These are phyloP conservation scores for Musca domestica DNA, from an alignment of 1,140 invertebrate genomes.

Conservation along the genomic window DNA sequence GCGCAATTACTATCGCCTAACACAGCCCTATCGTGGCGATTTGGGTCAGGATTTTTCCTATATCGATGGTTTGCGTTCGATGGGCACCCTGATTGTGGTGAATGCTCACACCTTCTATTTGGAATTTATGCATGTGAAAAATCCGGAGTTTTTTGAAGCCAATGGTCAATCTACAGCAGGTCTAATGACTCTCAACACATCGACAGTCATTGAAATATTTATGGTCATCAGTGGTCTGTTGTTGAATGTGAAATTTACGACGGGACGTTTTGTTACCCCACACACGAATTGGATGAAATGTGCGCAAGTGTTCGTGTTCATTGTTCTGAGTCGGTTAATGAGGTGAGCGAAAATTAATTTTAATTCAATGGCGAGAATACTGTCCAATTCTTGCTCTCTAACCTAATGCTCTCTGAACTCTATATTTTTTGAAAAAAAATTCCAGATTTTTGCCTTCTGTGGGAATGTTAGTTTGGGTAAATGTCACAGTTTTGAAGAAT, in stretches of 20 bases:
- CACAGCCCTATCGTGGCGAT: constrained; percentile 15
- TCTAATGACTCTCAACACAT: constrained; percentile 56
- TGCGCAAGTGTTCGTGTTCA: constrained; percentile 2
- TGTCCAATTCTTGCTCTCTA: neutral
- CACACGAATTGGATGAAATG: constrained; percentile 27
- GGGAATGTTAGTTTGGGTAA: constrained; percentile 56
- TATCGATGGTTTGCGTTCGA: constrained; percentile 40
- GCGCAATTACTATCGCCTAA: constrained; percentile 47
- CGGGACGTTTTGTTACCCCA: constrained; percentile 35
- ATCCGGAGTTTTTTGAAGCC: constrained; percentile 45
- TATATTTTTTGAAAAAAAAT: neutral
- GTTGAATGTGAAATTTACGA: constrained; percentile 55
- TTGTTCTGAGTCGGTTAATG: neutral
- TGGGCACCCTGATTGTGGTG: constrained; percentile 41
- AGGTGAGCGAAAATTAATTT: constrained; percentile 5
- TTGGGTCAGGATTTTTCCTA: constrained; percentile 35
- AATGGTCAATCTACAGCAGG: constrained; percentile 34
- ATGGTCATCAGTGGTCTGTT: constrained; percentile 59
- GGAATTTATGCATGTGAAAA: constrained; percentile 38
- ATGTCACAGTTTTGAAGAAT: constrained; percentile 52
- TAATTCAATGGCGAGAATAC: too few relatives aligned
- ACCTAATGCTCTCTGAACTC: neutral
- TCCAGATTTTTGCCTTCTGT: constrained; percentile 57
- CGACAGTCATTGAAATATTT: constrained; percentile 57
- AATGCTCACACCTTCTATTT: constrained; percentile 37